Percentiles rank a stretch among this genome's conserved stretches.
These are phyloP conservation scores for Erythrocercus mccallii DNA, from an alignment of 2,113 vertebrate genomes.

Conservation along the genomic window DNA sequence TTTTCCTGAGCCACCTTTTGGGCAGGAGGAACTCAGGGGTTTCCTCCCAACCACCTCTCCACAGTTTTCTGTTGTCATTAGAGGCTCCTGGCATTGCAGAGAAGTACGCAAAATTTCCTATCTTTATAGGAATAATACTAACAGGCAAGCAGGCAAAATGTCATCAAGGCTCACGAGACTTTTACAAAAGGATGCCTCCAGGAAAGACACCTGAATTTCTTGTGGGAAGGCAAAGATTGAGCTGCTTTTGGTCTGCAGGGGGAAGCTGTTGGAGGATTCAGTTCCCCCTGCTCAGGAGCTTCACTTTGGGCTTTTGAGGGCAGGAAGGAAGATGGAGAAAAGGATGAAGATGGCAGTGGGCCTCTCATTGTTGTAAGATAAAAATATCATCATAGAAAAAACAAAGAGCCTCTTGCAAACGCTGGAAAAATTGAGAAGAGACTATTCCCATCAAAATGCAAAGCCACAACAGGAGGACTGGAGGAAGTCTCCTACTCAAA, in stretches of 20 bases:
- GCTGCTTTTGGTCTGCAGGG: neutral
- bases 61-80: neutral
- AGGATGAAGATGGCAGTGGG: neutral
- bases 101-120: rapidly evolving
- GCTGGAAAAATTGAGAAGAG: neutral
- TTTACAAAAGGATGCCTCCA: neutral
- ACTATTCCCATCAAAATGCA: neutral
- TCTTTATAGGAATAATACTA: neutral
- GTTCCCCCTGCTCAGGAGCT: neutral
- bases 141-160: neutral
- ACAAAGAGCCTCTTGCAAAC: neutral
- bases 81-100: neutral
- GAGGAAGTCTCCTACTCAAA: neutral
- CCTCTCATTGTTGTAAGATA: neutral
- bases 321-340: neutral
- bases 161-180: rapidly evolving
- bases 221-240: neutral
- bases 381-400: neutral
- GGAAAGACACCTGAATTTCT: neutral
- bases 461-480: neutral
- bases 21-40: neutral
- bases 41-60: neutral
- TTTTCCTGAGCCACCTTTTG: neutral
- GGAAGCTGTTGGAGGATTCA: neutral
- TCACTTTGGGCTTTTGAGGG: neutral